Conservation (phyloP, 1,140 invertebrate species). For the Onthophagus taurus region DNA sequence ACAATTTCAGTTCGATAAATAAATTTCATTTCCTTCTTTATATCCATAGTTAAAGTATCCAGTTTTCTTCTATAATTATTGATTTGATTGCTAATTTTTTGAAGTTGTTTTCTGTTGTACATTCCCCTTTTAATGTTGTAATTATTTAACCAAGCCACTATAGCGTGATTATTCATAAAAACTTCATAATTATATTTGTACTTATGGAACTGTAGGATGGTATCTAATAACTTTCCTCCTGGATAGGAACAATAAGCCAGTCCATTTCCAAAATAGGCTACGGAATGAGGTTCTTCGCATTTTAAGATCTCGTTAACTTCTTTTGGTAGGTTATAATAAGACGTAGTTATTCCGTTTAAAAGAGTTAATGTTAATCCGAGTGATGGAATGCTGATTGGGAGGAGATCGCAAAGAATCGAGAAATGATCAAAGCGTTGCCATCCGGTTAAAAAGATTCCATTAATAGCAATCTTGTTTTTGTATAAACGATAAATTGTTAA, state of each 20-base stretch:
- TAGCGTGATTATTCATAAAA: slow-evolving; percentile 27
- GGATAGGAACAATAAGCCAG: slow-evolving; percentile 41
- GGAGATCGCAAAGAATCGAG: slow-evolving; percentile 77
- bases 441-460: slow-evolving; percentile 62
- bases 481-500: slow-evolving; percentile 38
- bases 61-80: slow-evolving; percentile 46
- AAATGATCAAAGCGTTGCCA: slow-evolving; percentile 86
- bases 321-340: slow-evolving; percentile 41
- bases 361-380: slow-evolving; percentile 50
- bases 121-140: slow-evolving; percentile 66
- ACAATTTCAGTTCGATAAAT: slow-evolving; percentile 61
- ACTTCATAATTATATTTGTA: slow-evolving; percentile 18
- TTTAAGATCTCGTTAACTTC: slow-evolving; percentile 38
- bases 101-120: too few species aligned
- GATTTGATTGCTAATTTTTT: slow-evolving; percentile 57
- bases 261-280: slow-evolving; percentile 44
- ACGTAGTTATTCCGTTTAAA: slow-evolving; percentile 38
- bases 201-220: slow-evolving; percentile 31
- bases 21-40: slow-evolving; percentile 50
- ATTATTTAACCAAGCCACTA: slow-evolving; percentile 57
- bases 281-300: slow-evolving; percentile 39
- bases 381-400: slow-evolving; percentile 70
- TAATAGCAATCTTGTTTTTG: slow-evolving; percentile 45
- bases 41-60: slow-evolving; percentile 46
- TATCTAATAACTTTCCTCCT: slow-evolving; percentile 42